Conservation (phyloP, 1,140 invertebrate genomes). For the Atta colombica region DNA sequence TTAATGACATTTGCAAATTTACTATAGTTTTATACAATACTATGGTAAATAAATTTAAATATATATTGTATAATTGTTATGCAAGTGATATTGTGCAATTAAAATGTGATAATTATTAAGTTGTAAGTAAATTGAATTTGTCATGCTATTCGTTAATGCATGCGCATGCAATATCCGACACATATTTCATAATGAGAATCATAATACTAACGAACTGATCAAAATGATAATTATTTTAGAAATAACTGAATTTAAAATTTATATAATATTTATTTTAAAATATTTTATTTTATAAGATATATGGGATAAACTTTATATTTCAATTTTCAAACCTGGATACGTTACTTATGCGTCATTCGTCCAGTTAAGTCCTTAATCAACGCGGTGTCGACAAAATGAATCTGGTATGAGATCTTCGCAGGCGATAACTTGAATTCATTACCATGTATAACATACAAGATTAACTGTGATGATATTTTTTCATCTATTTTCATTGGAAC, state of each 20-base stretch:
- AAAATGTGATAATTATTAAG: background rate
- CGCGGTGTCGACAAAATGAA: slow-evolving; percentile 57
- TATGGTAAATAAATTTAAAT: background rate
- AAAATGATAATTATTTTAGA: background rate
- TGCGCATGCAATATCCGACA: background rate
- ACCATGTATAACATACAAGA: slow-evolving; percentile 79
- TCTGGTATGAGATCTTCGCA: slow-evolving; percentile 57
- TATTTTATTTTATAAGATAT: background rate
- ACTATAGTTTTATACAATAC: background rate
- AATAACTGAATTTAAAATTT: background rate
- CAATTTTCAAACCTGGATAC: background rate
- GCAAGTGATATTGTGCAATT: background rate
- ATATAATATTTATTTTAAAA: background rate
- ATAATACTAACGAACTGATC: background rate
- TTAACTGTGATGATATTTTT: slow-evolving; percentile 80
- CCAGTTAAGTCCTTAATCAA: background rate
- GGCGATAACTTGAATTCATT: slow-evolving; percentile 75
- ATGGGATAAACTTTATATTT: slow-evolving; percentile 7
- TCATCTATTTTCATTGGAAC: slow-evolving; percentile 13
- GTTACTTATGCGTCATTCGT: slow-evolving; percentile 7
- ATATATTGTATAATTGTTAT: background rate
- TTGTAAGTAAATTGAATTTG: background rate
- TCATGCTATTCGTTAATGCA: background rate
- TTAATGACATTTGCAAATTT: background rate
- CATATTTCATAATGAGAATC: background rate